phyloP scores from a whole-genome alignment of 2,797 vertebrate species.

The Xerus rutilus region DNA sequence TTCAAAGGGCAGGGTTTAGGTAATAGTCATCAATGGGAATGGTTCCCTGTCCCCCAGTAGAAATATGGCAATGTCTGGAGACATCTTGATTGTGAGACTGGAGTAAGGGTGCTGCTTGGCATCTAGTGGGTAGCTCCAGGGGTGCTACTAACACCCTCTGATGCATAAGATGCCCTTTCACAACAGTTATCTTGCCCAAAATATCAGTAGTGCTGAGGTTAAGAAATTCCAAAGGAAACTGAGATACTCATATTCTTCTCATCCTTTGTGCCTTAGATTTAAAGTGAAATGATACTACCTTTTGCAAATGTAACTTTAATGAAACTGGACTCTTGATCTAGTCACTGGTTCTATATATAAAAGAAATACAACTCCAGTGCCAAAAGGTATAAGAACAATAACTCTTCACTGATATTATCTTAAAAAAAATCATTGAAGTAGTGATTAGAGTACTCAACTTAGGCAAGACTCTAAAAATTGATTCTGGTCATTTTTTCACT shows the following conservation, averaged over 20 bases:
- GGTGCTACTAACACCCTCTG: accelerated
- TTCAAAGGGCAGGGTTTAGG: background rate
- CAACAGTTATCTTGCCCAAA: background rate
- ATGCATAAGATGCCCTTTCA: background rate
- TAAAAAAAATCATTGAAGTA: background rate
- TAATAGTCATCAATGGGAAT: background rate
- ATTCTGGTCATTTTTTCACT: background rate
- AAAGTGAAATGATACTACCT: background rate
- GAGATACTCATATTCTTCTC: background rate
- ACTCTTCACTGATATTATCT: background rate
- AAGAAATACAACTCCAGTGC: background rate
- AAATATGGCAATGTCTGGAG: background rate
- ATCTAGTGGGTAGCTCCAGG: background rate
- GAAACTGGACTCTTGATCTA: background rate
- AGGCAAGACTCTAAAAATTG: background rate
- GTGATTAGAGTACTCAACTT: background rate
- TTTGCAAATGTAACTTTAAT: constrained; percentile 27
- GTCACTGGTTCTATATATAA: background rate
- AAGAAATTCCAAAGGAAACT: background rate
- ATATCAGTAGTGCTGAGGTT: background rate
- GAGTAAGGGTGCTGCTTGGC: background rate
- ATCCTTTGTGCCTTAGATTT: background rate
- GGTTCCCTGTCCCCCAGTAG: background rate
- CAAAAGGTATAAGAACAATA: background rate
- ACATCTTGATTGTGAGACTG: background rate